Percentiles rank a stretch among this genome's conserved stretches.
phyloP scores from a whole-genome alignment of 2,797 vertebrate species.

The Anguilla obscura region DNA sequence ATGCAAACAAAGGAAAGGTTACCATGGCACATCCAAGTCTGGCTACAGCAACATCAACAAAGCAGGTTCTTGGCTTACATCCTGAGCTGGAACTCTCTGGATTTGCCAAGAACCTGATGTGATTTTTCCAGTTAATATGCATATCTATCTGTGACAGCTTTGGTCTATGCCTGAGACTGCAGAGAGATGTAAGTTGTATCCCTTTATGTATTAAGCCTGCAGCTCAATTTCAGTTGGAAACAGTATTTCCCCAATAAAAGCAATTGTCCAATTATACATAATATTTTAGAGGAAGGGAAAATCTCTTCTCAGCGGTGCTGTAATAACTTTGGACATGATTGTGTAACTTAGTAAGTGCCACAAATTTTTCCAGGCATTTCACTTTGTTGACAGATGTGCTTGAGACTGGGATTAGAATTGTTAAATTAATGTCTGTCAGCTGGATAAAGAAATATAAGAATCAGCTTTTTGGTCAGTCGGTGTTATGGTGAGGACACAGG shows the following conservation, averaged over 20 bases:
- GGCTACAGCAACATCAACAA: too few species aligned
- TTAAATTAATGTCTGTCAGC: conserved; percentile 7
- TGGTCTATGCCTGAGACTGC: background rate
- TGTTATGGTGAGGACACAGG: background rate
- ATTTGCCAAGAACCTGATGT: background rate
- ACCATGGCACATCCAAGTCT: too few species aligned
- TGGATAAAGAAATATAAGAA: conserved; percentile 20
- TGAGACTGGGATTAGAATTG: background rate
- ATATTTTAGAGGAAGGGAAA: background rate
- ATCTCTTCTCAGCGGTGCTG: background rate
- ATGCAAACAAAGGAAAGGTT: too few species aligned
- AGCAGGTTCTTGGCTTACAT: background rate
- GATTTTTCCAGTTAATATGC: background rate
- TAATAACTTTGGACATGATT: background rate
- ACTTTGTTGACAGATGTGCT: background rate
- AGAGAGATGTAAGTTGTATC: background rate
- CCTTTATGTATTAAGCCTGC: background rate
- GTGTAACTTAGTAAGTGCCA: background rate
- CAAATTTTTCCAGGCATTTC: conserved; percentile 18
- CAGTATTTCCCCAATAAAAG: background rate
- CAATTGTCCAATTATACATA: background rate
- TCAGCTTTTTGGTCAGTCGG: background rate
- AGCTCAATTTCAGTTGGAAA: conserved; percentile 25
- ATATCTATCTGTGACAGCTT: background rate
- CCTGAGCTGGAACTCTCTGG: background rate